A percentile compares a stretch with the other conserved stretches of the same genome.
Evolutionary conservation across 2,113 vertebrate species (phyloP).

Genomic region (Accipiter cooperii): DNA sequence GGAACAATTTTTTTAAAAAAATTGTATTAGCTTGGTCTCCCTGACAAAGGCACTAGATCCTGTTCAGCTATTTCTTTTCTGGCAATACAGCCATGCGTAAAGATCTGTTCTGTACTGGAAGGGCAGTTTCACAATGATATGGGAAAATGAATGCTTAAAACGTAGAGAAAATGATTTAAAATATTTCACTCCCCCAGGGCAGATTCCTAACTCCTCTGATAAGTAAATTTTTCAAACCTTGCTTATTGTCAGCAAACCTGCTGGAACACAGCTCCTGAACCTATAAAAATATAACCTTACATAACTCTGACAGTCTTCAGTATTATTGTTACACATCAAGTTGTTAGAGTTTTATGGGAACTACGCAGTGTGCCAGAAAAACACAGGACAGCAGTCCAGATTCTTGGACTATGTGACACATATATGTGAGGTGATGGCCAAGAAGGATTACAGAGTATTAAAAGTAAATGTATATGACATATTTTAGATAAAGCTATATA

Average conservation of each 20-base stretch:
- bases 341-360: neutral
- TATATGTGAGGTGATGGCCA: slow-evolving; percentile 23
- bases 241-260: slow-evolving; percentile 8
- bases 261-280: neutral
- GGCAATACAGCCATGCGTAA: neutral
- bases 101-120: neutral
- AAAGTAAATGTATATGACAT: neutral
- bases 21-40: neutral
- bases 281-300: neutral
- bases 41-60: neutral
- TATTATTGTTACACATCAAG: neutral
- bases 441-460: slow-evolving; percentile 35
- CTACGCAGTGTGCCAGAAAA: neutral
- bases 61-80: neutral
- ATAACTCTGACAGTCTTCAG: neutral
- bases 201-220: neutral
- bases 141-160: neutral
- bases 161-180: neutral
- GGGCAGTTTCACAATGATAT: neutral
- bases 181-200: neutral
- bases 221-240: neutral
- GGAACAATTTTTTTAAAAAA: neutral
- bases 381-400: neutral
- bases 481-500: slow-evolving; percentile 34
- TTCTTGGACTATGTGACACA: neutral